Evolutionary conservation across 1,140 invertebrate genomes (phyloP).

Genomic region (Drosophila asahinai): DNA sequence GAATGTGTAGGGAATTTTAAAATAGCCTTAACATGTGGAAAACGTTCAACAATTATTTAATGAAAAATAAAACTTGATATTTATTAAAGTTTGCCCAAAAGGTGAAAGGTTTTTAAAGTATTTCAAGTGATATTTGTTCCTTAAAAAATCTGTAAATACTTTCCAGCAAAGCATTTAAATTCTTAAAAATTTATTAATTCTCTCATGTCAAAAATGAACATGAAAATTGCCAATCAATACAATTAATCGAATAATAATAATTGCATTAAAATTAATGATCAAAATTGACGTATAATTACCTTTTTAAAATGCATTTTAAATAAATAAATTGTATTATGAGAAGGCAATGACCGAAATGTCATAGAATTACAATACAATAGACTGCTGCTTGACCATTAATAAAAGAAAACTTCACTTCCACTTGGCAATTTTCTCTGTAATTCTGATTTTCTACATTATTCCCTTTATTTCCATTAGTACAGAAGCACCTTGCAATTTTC

Average conservation of each 20-base stretch:
- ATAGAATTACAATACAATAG: slow-evolving; percentile 2
- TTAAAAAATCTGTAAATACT: not conserved
- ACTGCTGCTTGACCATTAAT: not conserved
- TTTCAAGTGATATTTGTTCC: not conserved
- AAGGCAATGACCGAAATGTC: not conserved
- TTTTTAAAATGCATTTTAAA: not conserved
- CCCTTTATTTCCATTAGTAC: not conserved
- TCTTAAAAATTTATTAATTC: not conserved
- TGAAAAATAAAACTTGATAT: not conserved
- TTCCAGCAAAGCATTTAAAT: no score
- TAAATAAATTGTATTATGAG: not conserved
- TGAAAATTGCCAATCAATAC: not conserved
- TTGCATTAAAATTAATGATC: slow-evolving; percentile 6
- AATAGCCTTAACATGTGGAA: not conserved
- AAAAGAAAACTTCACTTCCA: not conserved
- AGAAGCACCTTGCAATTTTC: slow-evolving; percentile 19
- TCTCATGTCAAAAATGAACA: slow-evolving; percentile 1
- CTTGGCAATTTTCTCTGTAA: not conserved
- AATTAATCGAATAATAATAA: slow-evolving; percentile 18
- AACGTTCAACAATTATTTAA: not conserved
- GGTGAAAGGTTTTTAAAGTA: not conserved
- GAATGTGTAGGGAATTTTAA: not conserved
- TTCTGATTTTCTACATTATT: not conserved
- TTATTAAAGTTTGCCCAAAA: not conserved
- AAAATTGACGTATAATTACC: slow-evolving; percentile 15